Evolutionary conservation across 1,140 invertebrate species (phyloP), one percentile per base, ranked within the genome.

Genomic region (Drosophila setifemur): DNA sequence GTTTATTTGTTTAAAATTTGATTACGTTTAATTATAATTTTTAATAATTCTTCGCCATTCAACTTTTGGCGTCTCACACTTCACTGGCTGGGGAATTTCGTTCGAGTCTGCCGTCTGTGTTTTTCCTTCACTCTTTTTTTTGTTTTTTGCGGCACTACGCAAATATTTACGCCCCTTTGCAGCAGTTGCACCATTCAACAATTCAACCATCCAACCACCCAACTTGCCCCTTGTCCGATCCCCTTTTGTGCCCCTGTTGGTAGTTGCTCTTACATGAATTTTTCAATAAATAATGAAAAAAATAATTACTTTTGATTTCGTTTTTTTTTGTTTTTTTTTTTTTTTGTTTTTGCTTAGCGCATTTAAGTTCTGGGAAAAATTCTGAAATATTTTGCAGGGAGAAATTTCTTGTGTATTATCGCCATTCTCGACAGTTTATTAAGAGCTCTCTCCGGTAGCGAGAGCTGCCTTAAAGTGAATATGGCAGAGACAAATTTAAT

Each of bases 1-100:
- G 28, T 45, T 67, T 85, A 85, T 85, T 85, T 74, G 67, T 74
- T 78, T 43, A 63, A 73, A 83, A 78, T 78, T 74, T 70, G 70
- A 85, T 78, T 73, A 57, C 64, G 47, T 67, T 77, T 78, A 77
- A 83, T 85, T 83, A 82, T 83, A 85, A 78, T 70, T 77, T 70
- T 49, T 52, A 52, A 73, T 64, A 67, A 25, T 42, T 66, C 28
- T 52, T 40, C 25, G 21, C 40, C 37, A 8, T 39, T 26, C n/a
- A n/a, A 43, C 31, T 57, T 55, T 55, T 49, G 48, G 31, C 21
- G 39, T 18, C 33, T n/a, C 6, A 9, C 18, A 45, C 28, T 45
- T 42, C 19, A 49, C 42, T 29, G 9, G 16, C 9, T 28, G 2
- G n/a, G 21, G 35, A 23, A 29, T 19, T 48, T 21, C 21, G 2